Evolutionary conservation across 1,140 invertebrate species (phyloP), one percentile per base, ranked within the genome.

Genomic region (Plectus sambesii): DNA sequence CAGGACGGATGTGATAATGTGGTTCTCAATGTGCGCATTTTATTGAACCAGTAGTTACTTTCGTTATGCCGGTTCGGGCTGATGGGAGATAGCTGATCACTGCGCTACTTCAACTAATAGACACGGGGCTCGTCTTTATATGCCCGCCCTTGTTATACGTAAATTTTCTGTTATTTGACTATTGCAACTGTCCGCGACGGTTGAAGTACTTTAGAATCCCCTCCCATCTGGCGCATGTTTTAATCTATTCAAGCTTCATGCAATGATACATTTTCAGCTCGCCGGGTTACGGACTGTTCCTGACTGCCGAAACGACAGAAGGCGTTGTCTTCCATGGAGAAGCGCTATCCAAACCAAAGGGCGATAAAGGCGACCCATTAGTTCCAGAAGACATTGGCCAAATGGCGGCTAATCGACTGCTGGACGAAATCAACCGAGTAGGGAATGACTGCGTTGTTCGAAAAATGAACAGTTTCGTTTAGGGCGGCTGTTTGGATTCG

Each of bases 401-500:
- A 66, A 75, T 83, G 59, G 84, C 85, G 27, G 85, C 86, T 0
- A 76, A 80, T 61, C 74, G 77, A 47, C 72, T 97, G 3, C 67
- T 96, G 9, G 82, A 90, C 62, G 89, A 97, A 78, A 84, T 98
- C 55, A 83, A 84, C 66, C 74, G 79, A 39, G 75, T 75, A 59
- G 43, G 53, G 44, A 5, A 15, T 38, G n/a, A 37, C 12, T 12
- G 5, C 30, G 8, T 2, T 49, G 2, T 37, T 58, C 25, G 6
- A n/a, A 37, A 44, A 22, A 17, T 44, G 39, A 4, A 19, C 51
- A 22, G 19, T 47, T 12, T 60, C 36, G 19, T 69, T 38, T 41
- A 77, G 75, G 87, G 87, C 30, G 92, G 92, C n/a, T 85, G 86
- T 68, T 78, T 87, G 1, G 88, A 94, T 72, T 85, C 87, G 1